Percentiles rank a stretch among this genome's conserved stretches.
phyloP scores from a whole-genome alignment of 2,888 invertebrate genomes.

The Lochmaea crataegi region DNA sequence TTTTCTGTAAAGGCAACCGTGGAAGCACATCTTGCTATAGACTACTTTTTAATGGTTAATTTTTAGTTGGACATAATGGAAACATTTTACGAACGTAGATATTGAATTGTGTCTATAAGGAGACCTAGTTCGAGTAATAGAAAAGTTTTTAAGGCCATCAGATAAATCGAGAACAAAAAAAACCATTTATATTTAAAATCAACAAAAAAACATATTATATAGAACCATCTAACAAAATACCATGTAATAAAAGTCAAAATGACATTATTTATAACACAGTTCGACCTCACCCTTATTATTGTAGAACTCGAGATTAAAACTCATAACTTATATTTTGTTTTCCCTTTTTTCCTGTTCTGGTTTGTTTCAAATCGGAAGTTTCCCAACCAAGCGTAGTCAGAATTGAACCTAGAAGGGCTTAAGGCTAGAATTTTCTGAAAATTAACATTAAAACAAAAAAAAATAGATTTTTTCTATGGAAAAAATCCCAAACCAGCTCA shows the following conservation, averaged over 20 bases:
- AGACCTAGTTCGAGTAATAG: no score
- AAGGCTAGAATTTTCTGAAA: no score
- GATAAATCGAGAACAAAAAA: not conserved
- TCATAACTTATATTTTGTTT: constrained; percentile 67
- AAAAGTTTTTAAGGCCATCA: no score
- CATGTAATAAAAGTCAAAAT: constrained; percentile 61
- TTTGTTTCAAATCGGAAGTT: constrained; percentile 52
- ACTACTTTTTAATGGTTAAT: no score
- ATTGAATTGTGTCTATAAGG: no score
- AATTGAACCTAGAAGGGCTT: not conserved
- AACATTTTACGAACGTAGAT: no score
- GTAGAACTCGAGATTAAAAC: constrained; percentile 65
- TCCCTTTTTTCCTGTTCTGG: constrained; percentile 56
- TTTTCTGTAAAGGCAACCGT: no score
- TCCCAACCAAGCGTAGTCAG: constrained; percentile 1
- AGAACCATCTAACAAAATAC: constrained; percentile 59
- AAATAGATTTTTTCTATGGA: no score
- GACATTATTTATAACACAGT: constrained; percentile 61
- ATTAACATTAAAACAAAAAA: no score
- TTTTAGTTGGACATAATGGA: no score
- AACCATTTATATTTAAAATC: not conserved
- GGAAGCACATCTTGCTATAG: no score
- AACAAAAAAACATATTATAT: constrained; percentile 52
- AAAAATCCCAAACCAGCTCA: no score
- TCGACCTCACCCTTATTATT: constrained; percentile 60